phyloP scores from a whole-genome alignment of 2,797 vertebrate genomes.

The Prunella strophiata region DNA sequence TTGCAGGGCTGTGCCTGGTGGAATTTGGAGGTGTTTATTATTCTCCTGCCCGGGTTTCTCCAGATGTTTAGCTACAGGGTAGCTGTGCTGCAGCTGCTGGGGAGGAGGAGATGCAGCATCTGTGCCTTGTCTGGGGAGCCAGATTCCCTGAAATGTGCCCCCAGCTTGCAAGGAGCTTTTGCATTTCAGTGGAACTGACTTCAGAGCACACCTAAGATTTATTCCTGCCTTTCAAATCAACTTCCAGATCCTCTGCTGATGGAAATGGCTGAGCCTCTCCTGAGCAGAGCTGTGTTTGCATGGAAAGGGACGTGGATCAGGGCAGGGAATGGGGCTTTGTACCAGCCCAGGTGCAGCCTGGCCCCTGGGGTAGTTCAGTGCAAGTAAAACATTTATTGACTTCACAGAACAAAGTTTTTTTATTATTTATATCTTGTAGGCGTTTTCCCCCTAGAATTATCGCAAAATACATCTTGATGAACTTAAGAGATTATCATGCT shows the following conservation, averaged over 20 bases:
- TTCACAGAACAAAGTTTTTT: not conserved
- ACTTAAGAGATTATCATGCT: not conserved
- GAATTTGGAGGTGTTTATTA: constrained; percentile 62
- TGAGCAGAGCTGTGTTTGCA: not conserved
- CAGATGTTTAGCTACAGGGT: constrained; percentile 85
- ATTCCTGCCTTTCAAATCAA: constrained; percentile 51
- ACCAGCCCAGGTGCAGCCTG: not conserved
- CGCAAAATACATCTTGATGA: not conserved
- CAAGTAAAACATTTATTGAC: not conserved
- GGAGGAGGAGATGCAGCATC: constrained; percentile 74
- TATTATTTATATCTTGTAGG: not conserved
- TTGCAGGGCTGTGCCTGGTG: constrained; percentile 60
- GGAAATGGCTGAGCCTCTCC: not conserved
- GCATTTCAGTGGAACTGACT: constrained; percentile 55
- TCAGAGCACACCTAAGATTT: constrained; percentile 56
- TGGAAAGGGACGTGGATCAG: not conserved
- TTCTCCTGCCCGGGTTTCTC: constrained; percentile 66
- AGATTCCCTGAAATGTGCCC: constrained; percentile 70
- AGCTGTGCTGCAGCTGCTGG: constrained; percentile 77
- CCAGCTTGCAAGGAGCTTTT: constrained; percentile 70
- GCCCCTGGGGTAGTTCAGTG: not conserved
- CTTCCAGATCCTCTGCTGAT: not conserved
- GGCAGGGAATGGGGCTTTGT: not conserved
- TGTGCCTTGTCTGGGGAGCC: constrained; percentile 76
- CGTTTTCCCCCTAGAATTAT: not conserved